Percentiles rank a stretch among this genome's conserved stretches.
phyloP scores from a whole-genome alignment of 2,888 invertebrate species.

The Sthenelais limicola region DNA sequence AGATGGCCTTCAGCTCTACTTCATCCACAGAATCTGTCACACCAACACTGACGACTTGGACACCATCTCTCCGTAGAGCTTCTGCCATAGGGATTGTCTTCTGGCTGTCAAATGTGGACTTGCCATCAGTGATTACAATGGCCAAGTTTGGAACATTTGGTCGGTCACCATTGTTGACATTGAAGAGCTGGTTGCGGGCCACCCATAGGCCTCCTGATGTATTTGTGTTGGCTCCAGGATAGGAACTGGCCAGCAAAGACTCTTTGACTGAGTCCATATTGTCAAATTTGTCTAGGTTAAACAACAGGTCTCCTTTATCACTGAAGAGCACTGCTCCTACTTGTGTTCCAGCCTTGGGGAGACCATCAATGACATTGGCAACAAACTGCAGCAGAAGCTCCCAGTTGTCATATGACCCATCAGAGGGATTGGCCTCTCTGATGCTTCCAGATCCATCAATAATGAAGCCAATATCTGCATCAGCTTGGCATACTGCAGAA shows the following conservation, averaged over 20 bases:
- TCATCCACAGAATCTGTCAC: slow-evolving; percentile 29
- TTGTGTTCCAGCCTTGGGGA: slow-evolving; percentile 12
- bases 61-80: slow-evolving; percentile 15
- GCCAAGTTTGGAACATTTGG: slow-evolving; percentile 21
- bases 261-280: slow-evolving; percentile 27
- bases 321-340: slow-evolving; percentile 24
- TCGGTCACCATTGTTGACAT: slow-evolving; percentile 27
- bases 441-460: slow-evolving; percentile 32
- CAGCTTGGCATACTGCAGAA: slow-evolving; percentile 2
- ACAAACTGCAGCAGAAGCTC: slow-evolving; percentile 4
- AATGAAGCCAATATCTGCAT: slow-evolving; percentile 7
- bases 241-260: slow-evolving; percentile 33
- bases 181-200: slow-evolving; percentile 14
- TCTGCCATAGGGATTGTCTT: slow-evolving; percentile 29
- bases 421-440: slow-evolving; percentile 10
- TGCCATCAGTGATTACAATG: slow-evolving; percentile 41
- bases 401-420: slow-evolving; percentile 21
- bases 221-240: slow-evolving; percentile 45
- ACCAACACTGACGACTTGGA: slow-evolving; percentile 27
- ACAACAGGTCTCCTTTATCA: slow-evolving; percentile 6
- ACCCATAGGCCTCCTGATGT: slow-evolving; percentile 47
- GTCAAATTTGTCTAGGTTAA: slow-evolving; percentile 12
- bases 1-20: slow-evolving; percentile 36
- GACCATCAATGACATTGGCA: slow-evolving; percentile 7
- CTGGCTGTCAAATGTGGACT: slow-evolving; percentile 32